Evolutionary conservation across 2,797 vertebrate species (phyloP), one percentile per base, ranked within the genome.

Genomic region (Tenualosa ilisha): DNA sequence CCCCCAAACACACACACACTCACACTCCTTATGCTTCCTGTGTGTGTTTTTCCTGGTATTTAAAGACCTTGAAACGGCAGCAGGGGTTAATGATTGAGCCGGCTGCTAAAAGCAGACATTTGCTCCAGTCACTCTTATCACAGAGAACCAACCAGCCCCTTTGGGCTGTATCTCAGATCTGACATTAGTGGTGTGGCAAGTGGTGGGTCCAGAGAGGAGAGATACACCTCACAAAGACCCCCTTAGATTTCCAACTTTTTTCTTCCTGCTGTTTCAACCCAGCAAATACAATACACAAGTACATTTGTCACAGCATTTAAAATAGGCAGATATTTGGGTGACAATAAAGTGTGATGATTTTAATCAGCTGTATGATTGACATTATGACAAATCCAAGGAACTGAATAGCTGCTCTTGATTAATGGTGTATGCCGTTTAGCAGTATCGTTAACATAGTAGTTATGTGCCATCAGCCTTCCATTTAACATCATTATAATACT

Each of bases 11-110:
- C n/a, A n/a, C n/a, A 31, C 31, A 31, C 31, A 31, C 31, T 0
- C 31, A 31, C 79, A 82, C 89, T 56, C 50, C 59, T 86, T 89
- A 87, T 46, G 12, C 83, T 82, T 63, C 88, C 88, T 91, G 90
- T 63, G 59, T 79, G 72, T 79, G 20, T 79, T 79, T 79, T 82
- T 63, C 88, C 88, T 91, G 90, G 85, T 88, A 90, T 94, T 94
- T 93, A 93, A 93, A 91, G 93, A 91, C 92, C 91, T 93, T 93
- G 91, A 92, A 92, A 94, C 86, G 86, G 90, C 91, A 91, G 89
- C 91, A 88, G 83, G 88, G 89, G 94, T 95, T 95, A 95, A 96
- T 96, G 90, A 95, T 95, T 95, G 89, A 90, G 92, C 92, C 90
- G 85, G 91, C 86, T 68, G 86, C 91, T 90, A 93, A 93, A 92